Evolutionary conservation across 2,113 vertebrate genomes (phyloP).

Genomic region (Globicephala melas): DNA sequence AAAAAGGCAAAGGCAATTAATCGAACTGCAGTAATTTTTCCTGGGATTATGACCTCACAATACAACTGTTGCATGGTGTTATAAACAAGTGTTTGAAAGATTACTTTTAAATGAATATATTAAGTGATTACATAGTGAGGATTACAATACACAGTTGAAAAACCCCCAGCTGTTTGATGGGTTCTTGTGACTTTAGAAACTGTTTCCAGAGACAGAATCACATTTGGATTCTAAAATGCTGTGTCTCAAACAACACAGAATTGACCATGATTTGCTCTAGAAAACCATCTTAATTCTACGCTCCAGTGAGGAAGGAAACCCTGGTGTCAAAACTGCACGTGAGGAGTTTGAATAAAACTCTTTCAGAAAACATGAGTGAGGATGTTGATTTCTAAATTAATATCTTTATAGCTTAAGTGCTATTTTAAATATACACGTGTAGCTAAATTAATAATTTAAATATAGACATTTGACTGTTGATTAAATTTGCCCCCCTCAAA

Average conservation of each 20-base stretch:
- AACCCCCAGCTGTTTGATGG: neutral
- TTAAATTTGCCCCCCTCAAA: neutral
- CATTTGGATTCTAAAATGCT: constrained; percentile 52
- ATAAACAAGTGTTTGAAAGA: constrained; percentile 1
- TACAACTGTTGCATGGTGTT: neutral
- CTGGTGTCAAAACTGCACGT: neutral
- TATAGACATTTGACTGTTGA: neutral
- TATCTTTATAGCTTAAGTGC: neutral
- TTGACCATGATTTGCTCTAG: constrained; percentile 19
- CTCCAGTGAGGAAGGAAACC: neutral
- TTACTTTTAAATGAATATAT: constrained; percentile 18
- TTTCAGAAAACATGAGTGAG: neutral
- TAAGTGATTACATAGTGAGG: neutral
- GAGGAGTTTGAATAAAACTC: neutral
- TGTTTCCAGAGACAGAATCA: constrained; percentile 32
- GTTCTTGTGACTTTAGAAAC: constrained; percentile 26
- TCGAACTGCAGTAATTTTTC: neutral
- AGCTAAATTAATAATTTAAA: constrained; percentile 7
- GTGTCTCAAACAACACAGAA: constrained; percentile 7
- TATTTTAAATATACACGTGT: neutral
- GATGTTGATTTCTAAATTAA: neutral
- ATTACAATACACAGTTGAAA: neutral
- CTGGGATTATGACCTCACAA: neutral
- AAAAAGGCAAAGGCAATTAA: neutral
- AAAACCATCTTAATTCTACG: neutral